These are phyloP conservation scores for Hydroisotoma schaefferi DNA, from an alignment of 2,888 invertebrate species.

Conservation along the genomic window DNA sequence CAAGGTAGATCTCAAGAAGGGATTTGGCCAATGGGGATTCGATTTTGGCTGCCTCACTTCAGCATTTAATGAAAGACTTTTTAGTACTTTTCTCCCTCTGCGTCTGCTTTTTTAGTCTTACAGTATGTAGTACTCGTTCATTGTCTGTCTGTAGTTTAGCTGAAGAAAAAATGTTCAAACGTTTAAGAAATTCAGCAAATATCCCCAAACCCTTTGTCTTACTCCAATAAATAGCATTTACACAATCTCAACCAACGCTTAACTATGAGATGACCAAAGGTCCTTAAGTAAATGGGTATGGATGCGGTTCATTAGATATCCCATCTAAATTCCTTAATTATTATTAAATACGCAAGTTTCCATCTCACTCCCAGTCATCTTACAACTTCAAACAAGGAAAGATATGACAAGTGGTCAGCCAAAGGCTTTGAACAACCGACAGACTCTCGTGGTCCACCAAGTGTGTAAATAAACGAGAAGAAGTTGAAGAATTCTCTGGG, in stretches of 20 bases:
- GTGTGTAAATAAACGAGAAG: too few species aligned
- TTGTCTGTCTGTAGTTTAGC: too few species aligned
- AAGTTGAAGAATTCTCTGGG: constrained; percentile 29
- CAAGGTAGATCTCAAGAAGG: constrained; percentile 1
- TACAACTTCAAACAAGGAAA: background rate
- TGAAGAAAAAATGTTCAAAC: too few species aligned
- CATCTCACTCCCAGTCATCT: constrained; percentile 1
- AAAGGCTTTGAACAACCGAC: constrained; percentile 3
- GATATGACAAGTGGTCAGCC: background rate
- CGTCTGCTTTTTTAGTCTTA: too few species aligned
- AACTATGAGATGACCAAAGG: background rate
- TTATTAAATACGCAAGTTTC: background rate
- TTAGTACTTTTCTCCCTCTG: too few species aligned
- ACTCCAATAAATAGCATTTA: too few species aligned
- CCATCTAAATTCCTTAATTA: background rate
- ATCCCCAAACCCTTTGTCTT: too few species aligned
- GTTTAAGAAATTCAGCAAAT: too few species aligned
- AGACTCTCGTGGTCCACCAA: too few species aligned
- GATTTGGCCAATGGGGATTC: constrained; percentile 4
- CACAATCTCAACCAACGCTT: background rate
- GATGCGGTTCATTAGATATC: too few species aligned
- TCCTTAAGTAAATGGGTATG: constrained; percentile 1
- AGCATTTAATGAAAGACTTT: too few species aligned
- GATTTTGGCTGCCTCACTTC: background rate
- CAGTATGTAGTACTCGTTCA: too few species aligned